Evolutionary conservation across 2,888 invertebrate species (phyloP), one percentile per base, ranked within the genome.

Genomic region (Tenthredo mesomela): DNA sequence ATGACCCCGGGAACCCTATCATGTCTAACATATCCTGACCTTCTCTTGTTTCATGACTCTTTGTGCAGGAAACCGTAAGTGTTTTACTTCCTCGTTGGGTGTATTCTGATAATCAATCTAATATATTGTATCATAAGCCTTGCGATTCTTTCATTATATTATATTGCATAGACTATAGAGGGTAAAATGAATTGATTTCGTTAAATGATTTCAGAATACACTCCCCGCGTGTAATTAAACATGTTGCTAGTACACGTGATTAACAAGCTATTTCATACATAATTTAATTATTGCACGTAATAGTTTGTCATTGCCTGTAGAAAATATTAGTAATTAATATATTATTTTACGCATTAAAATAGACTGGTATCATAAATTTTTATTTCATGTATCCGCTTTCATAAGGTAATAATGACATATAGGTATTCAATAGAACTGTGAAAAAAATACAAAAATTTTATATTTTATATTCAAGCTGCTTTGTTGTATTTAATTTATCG

Each of bases 1-100:
- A 94, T 85, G 87, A 84, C 86, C 65, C 71, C 65, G 82, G 80
- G 78, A 50, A 33, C 78, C 70, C 85, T 86, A 80, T 84, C 84
- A 86, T 85, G 58, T 87, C 88, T 87, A 86, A 87, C 88, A 82
- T 85, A 86, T 43, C 85, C 84, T 87, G 86, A 87, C 84, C 84
- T 87, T 88, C 89, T 91, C 89, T 91, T 91, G 90, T 92, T 92
- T 90, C 92, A 92, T 92, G 91, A 90, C 91, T 92, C 87, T 89
- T 90, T 90, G 89, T 91, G 94, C 96, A 96, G 96, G 96, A 96
- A 96, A 95, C 95, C 96, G 96, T 96, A 96, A 96, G 96, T 96
- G 91, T 90, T 92, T 88, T 43, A 43, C 89, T 90, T 93, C 86
- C 67, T 82, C 65, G 43, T 43, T 70, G 67, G 29, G 70, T 82